A percentile compares a stretch with the other conserved stretches of the same genome.
These are phyloP conservation scores for Scaptomyza graminum DNA, from an alignment of 1,140 invertebrate species.

Conservation along the genomic window DNA sequence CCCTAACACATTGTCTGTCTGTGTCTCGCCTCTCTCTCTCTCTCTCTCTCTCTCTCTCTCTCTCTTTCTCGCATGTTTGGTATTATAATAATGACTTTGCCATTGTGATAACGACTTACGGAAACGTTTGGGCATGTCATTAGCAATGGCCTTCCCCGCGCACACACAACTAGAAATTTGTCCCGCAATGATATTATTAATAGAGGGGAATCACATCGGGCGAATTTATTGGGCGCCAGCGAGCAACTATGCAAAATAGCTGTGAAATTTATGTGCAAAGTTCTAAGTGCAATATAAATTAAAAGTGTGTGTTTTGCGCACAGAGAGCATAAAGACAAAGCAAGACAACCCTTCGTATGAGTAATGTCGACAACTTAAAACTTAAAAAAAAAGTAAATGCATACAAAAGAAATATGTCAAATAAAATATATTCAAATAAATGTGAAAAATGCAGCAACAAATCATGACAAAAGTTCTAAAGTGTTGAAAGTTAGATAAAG, in stretches of 20 bases:
- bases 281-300: conserved; percentile 77
- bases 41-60: not conserved
- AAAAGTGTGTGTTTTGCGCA: conserved; percentile 39
- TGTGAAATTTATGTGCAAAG: conserved; percentile 69
- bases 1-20: not conserved
- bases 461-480: not conserved
- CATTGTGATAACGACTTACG: conserved; percentile 82
- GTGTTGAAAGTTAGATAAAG: not conserved
- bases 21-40: not conserved
- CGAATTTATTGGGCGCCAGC: conserved; percentile 61
- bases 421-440: too few species aligned
- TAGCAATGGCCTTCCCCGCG: conserved; percentile 50
- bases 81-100: conserved; percentile 83
- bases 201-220: conserved; percentile 48
- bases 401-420: not conserved
- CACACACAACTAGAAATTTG: conserved; percentile 58
- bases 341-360: conserved; percentile 40
- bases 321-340: conserved; percentile 27
- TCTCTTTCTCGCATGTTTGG: conserved; percentile 30
- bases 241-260: conserved; percentile 57
- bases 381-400: not conserved
- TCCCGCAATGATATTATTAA: conserved; percentile 68
- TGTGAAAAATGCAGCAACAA: not conserved
- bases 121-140: conserved; percentile 82
- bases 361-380: conserved; percentile 30